Base-by-base conservation (phyloP, 2,113 vertebrate genomes). In the Cricetomys ansorgei region DNA sequence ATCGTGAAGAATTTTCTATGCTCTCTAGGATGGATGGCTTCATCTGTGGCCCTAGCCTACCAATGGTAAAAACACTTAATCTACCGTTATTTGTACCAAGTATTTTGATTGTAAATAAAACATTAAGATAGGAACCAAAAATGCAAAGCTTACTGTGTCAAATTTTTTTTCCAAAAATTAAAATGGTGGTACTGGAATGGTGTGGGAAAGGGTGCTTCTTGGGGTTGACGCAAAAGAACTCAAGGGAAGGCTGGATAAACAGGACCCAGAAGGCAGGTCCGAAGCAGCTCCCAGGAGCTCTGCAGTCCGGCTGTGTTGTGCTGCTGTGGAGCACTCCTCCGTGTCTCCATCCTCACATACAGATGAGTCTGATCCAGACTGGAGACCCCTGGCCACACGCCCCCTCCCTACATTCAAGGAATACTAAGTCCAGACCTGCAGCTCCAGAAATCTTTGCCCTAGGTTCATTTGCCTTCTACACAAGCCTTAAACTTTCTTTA, bases 381-480 rank as follows among this genome's bases (percentile, higher is more conserved):
- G 23, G 43, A 76, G 75, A 87, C 15, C 45, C 79, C 43, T 50
- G 17, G 40, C 55, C 59, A 53, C 34, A 29, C 15, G 48, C 40
- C 73, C 31, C 48, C n/a, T 57, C 43, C 34, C 83, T 43, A 7
- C 4, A 16, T 29, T 45, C 55, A 59, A 29, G 45, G 64, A 23
- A 15, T 45, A 77, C 7, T 53, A 69, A 3, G 34, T 48, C 45
- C 43, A 50, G 65, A n/a, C n/a, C 19, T 11, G 27, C 1, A 69
- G 40, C 43, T 85, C 15, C 1, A 75, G 65, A 95, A 23, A 69
- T 81, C 65, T 92, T 67, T 80, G 45, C n/a, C 64, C 86, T n/a
- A 55, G 37, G 59, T 79, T 92, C 76, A 83, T 45, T 73, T 81
- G 81, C 89, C 76, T 94, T 81, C 85, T 94, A 50, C 34, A 57